Base-by-base conservation (phyloP, 2,888 invertebrate genomes). In the Amphipyra tragopoginis region DNA sequence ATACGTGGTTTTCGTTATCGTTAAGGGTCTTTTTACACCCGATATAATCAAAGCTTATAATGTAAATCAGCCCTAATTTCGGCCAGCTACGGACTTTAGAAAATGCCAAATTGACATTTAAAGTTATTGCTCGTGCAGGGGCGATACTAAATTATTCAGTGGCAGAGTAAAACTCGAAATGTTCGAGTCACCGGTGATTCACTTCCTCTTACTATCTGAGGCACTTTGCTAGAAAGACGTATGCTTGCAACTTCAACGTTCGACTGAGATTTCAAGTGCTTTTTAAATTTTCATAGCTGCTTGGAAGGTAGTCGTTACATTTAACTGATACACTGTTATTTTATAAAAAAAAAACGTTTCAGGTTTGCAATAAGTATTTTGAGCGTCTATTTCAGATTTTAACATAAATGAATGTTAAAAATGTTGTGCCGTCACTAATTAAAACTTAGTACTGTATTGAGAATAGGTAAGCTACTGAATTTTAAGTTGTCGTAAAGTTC, bases 141-240 rank as follows among this genome's bases (percentile, higher is more conserved):
- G 14, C 45, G 33, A 39, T 59, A 53, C 55, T 70, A 72, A 80
- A 75, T 74, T 75, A 80, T 81, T 77, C 71, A 75, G 61, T 59
- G 55, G 54, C 49, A 14, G 33, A 65, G 14, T 59, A 54, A 40
- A 72, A 72, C 64, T 44, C 38, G 59, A 59, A 59, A 65, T 52
- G 56, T 54, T 52, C 21, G 15, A 54, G 50, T 65, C 45, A 34
- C 48, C 54, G 45, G 49, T 61, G 64, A 66, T 63, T 58, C 73
- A 73, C 51, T 63, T 47, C 38, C 47, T 36, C 33, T 56, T 70
- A 52, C 72, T 63, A 67, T 75, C 72, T 68, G 61, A 60, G 67
- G 58, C 72, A 75, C 72, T 82, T 75, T 79, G 60, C 61, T 45
- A 57, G 60, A 8, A 72, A 76, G 70, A 81, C 58, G 56, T 77